Conservation (phyloP, 2,113 vertebrate genomes). For the Atractosteus spatula region DNA sequence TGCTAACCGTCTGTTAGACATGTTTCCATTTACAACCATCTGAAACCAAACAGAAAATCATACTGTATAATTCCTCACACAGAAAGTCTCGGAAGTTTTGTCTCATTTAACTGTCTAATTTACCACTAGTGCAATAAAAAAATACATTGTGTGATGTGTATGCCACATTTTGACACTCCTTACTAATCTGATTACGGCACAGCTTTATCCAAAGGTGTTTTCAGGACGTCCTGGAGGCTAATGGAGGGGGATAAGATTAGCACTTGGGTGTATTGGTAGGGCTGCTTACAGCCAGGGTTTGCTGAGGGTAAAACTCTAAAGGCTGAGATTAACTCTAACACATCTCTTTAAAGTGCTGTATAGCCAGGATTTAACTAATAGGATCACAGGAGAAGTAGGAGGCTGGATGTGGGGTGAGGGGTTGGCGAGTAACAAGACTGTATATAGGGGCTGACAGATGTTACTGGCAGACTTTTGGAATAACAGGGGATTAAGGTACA, state of each 20-base stretch:
- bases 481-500: slow-evolving; percentile 64
- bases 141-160: background rate
- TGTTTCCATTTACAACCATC: too few species aligned
- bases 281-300: slow-evolving; percentile 92
- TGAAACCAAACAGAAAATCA: too few species aligned
- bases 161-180: slow-evolving; percentile 41
- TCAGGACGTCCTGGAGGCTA: slow-evolving; percentile 73
- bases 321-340: slow-evolving; percentile 86
- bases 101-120: too few species aligned
- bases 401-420: slow-evolving; percentile 34
- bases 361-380: slow-evolving; percentile 89
- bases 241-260: slow-evolving; percentile 91
- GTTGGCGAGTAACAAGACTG: slow-evolving; percentile 35
- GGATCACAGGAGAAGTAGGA: slow-evolving; percentile 76
- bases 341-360: slow-evolving; percentile 95
- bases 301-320: slow-evolving; percentile 96
- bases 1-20: too few species aligned
- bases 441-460: slow-evolving; percentile 62
- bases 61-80: too few species aligned
- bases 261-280: slow-evolving; percentile 79
- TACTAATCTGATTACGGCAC: slow-evolving; percentile 60
- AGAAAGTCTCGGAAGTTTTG: too few species aligned
- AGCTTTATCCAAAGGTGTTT: slow-evolving; percentile 72
- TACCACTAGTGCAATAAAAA: too few species aligned
- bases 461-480: slow-evolving; percentile 52